Percentiles rank a stretch among this genome's conserved stretches.
Evolutionary conservation across 2,888 invertebrate species (phyloP).

Genomic region (Andrena marginata): DNA sequence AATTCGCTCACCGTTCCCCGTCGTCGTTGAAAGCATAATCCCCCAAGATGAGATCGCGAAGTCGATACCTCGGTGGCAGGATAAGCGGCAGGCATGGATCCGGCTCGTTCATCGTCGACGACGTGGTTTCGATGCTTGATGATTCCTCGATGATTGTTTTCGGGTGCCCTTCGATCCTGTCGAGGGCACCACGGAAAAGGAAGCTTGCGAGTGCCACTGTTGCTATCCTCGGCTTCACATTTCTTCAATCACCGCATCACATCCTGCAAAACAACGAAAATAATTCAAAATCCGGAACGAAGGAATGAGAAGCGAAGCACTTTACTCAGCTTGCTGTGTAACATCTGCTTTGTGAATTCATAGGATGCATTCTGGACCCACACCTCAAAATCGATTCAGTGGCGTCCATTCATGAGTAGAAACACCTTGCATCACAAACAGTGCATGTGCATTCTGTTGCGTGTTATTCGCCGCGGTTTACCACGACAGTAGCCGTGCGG

Average conservation of each 20-base stretch:
- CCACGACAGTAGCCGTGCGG: not conserved
- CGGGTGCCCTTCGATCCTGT: conserved; percentile 21
- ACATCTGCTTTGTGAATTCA: no score
- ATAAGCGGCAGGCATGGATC: conserved; percentile 85
- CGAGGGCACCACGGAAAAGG: conserved; percentile 43
- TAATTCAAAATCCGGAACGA: not conserved
- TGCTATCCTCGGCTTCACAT: not conserved
- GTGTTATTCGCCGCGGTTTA: conserved; percentile 1
- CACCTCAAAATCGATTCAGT: no score
- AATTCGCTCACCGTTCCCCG: conserved; percentile 89
- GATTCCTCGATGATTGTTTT: conserved; percentile 39
- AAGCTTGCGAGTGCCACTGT: conserved; percentile 37
- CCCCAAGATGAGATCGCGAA: conserved; percentile 91
- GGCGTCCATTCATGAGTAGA: not conserved
- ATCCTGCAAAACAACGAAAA: conserved; percentile 12
- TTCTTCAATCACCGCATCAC: conserved; percentile 4
- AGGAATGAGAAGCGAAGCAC: not conserved
- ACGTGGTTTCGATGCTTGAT: conserved; percentile 24
- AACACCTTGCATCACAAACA: conserved; percentile 3
- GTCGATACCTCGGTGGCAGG: conserved; percentile 90
- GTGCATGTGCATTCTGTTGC: not conserved
- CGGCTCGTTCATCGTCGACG: conserved; percentile 81
- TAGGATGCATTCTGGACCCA: no score
- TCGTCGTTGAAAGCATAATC: conserved; percentile 92
- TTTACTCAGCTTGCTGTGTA: no score